Conservation (phyloP, 2,888 invertebrate species). For the Noctua comes region DNA sequence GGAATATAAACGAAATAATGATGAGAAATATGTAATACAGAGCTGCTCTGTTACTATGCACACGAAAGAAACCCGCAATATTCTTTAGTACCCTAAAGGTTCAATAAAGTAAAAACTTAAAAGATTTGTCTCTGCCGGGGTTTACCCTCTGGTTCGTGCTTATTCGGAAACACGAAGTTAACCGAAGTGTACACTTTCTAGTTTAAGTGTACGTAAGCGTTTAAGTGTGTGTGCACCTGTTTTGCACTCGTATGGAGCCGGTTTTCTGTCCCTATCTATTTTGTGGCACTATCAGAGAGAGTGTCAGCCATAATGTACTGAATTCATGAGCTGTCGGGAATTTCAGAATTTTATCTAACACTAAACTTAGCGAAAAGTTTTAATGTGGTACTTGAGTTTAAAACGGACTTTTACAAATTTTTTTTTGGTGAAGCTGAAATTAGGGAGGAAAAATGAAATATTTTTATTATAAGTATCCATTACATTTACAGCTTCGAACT, state of each 20-base stretch:
- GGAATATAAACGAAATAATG: neutral
- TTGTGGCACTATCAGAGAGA: constrained; percentile 37
- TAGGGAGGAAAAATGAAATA: too few relatives aligned
- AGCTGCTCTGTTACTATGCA: too few relatives aligned
- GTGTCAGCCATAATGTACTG: constrained; percentile 58
- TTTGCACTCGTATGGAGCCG: neutral
- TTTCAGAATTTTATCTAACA: constrained; percentile 50
- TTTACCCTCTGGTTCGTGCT: neutral
- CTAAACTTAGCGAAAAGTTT: constrained; percentile 57
- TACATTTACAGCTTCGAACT: neutral
- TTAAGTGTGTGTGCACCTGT: neutral
- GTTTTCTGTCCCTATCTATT: neutral
- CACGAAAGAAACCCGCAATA: too few relatives aligned
- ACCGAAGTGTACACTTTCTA: neutral
- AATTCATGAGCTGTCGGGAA: constrained; percentile 67
- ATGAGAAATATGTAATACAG: neutral
- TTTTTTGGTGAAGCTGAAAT: constrained; percentile 20
- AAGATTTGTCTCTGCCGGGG: neutral
- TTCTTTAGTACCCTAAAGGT: neutral
- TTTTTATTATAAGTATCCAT: neutral
- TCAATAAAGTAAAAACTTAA: neutral
- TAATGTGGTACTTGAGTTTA: neutral
- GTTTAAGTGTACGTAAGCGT: neutral
- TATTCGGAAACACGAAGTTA: neutral
- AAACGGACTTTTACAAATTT: neutral